Base-by-base conservation (phyloP, 1,140 invertebrate species). In the Physella acuta region DNA sequence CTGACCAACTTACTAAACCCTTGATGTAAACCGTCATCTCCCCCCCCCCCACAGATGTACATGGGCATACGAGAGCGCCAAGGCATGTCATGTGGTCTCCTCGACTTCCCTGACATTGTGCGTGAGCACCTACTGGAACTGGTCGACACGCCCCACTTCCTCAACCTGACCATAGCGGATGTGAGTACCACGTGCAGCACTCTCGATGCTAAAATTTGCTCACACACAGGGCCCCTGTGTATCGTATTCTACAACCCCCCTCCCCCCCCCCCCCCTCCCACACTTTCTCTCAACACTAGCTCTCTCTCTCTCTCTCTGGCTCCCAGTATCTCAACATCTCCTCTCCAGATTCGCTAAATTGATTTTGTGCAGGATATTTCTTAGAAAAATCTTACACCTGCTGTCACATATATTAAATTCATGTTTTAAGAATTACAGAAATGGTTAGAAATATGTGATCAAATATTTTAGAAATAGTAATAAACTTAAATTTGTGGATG, bases 1-100 rank as follows among this genome's bases (percentile, higher is more conserved):
- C n/a, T n/a, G n/a, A n/a, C n/a, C n/a, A n/a, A n/a, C n/a, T n/a
- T n/a, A n/a, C n/a, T n/a, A n/a, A n/a, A n/a, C n/a, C n/a, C 8
- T 44, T 44, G 8, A 11, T 44, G 39, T 44, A 44, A 11, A 20
- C 39, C 20, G 39, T 44, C 39, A 11, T 44, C 39, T 44, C 39
- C 8, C 39, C 39, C n/a, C n/a, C n/a, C 31, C 24, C 39, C 2
- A 3, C 62, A 64, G 62, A 51, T 30, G 31, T 64, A 64, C 30
- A 28, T 64, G 44, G 30, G 4, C 16, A 64, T 64, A 17, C 17
- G 39, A 16, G 11, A 64, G n/a, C n/a, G 44, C 1, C 17, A 36
- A 16, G 49, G 49, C 17, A 24, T 64, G 4, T 36, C 44, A 14
- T 2, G 1, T 14, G 37, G 34, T 28, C 28, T 64, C 8, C 37